These are phyloP conservation scores for Lepus americanus DNA, from an alignment of 2,113 vertebrate genomes.

Conservation along the genomic window DNA sequence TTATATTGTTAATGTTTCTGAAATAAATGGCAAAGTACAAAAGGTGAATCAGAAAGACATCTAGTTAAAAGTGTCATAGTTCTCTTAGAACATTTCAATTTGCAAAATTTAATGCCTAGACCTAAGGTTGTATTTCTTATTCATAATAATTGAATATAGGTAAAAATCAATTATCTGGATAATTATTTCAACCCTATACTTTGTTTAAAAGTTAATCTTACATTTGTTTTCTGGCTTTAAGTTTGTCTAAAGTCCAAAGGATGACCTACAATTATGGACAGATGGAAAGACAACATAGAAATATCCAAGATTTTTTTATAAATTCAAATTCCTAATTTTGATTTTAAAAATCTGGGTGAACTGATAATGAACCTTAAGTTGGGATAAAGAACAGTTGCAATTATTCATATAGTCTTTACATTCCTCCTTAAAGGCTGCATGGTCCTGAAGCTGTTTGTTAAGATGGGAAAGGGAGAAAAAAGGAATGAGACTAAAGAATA, in stretches of 20 bases:
- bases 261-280: not conserved
- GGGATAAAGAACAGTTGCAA: not conserved
- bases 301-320: not conserved
- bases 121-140: slow-evolving; percentile 40
- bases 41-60: slow-evolving; percentile 1
- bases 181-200: not conserved
- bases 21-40: slow-evolving; percentile 31
- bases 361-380: not conserved
- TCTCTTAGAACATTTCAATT: slow-evolving; percentile 41
- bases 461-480: not conserved
- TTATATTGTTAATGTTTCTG: not conserved
- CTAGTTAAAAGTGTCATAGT: slow-evolving; percentile 6
- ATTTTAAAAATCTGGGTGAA: slow-evolving; percentile 43
- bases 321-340: slow-evolving; percentile 51
- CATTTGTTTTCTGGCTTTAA: slow-evolving; percentile 9
- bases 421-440: slow-evolving; percentile 8
- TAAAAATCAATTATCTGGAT: slow-evolving; percentile 6
- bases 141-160: not conserved
- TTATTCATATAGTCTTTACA: not conserved
- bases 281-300: slow-evolving; percentile 24
- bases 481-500: slow-evolving; percentile 2
- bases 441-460: slow-evolving; percentile 26
- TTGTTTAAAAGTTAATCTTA: not conserved
- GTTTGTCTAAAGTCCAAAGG: slow-evolving; percentile 35
- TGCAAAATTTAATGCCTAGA: slow-evolving; percentile 33